Conservation (phyloP, 2,113 vertebrate species). For the Onychostruthus taczanowskii region DNA sequence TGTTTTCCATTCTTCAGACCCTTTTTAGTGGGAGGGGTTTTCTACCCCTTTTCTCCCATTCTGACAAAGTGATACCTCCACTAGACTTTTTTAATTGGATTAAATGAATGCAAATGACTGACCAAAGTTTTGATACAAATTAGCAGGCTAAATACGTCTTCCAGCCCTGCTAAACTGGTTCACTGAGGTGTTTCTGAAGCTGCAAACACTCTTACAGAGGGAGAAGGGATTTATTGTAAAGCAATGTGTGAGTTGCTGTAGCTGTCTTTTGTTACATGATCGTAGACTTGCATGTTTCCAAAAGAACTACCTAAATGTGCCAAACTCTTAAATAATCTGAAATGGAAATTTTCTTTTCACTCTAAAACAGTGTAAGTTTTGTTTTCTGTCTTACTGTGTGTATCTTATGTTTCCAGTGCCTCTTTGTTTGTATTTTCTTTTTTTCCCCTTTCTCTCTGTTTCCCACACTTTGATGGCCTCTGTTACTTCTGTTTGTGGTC, state of each 20-base stretch:
- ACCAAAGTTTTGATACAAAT: not conserved
- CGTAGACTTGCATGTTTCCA: not conserved
- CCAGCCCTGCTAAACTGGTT: not conserved
- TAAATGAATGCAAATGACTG: not conserved
- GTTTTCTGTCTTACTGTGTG: slow-evolving; percentile 60
- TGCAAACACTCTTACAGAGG: not conserved
- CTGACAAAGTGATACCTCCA: not conserved
- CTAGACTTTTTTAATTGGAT: not conserved
- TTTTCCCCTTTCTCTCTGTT: slow-evolving; percentile 71
- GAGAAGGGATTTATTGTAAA: not conserved
- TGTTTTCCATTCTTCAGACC: not conserved
- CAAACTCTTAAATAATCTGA: not conserved
- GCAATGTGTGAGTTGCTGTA: not conserved
- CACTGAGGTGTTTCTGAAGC: not conserved
- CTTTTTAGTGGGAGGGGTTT: not conserved
- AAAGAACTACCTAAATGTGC: not conserved
- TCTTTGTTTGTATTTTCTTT: slow-evolving; percentile 75
- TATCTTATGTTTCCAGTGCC: slow-evolving; percentile 71
- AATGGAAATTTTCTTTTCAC: not conserved
- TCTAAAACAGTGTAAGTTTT: slow-evolving; percentile 40
- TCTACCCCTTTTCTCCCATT: not conserved
- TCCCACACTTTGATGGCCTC: slow-evolving; percentile 77
- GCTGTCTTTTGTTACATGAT: not conserved
- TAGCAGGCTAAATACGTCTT: not conserved
- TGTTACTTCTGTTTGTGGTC: slow-evolving; percentile 77